A percentile compares a stretch with the other conserved stretches of the same genome.
These are phyloP conservation scores for Australoheros scitulus DNA, from an alignment of 2,113 vertebrate species.

Conservation along the genomic window DNA sequence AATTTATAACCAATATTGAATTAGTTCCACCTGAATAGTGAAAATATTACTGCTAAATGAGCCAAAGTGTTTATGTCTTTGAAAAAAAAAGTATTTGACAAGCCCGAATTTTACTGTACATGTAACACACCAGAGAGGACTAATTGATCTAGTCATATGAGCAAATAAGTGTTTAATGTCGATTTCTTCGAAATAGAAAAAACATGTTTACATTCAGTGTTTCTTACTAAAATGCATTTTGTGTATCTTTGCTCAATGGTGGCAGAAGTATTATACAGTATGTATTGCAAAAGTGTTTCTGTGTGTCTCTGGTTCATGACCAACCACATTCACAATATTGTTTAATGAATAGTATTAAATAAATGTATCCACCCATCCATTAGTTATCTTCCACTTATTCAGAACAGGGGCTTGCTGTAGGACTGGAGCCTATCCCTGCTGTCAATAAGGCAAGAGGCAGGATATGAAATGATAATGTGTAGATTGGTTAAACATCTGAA, in stretches of 20 bases:
- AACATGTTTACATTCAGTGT: not conserved
- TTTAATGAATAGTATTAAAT: not conserved
- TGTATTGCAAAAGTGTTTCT: not conserved
- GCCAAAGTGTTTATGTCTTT: not conserved
- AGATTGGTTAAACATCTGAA: too few species aligned
- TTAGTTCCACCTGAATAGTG: not conserved
- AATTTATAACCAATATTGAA: not conserved
- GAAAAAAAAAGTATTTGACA: not conserved
- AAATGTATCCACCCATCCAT: not conserved
- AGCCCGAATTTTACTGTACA: not conserved
- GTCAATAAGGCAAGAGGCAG: too few species aligned
- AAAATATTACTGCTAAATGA: not conserved
- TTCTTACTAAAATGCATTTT: not conserved
- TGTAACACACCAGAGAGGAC: not conserved
- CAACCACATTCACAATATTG: not conserved
- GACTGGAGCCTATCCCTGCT: not conserved
- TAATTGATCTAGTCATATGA: not conserved
- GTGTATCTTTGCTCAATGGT: not conserved
- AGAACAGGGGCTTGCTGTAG: not conserved
- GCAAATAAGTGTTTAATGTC: not conserved
- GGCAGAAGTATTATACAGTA: not conserved
- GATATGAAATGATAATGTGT: too few species aligned
- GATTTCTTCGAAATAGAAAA: not conserved
- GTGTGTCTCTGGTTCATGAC: not conserved
- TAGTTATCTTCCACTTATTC: not conserved